Conservation (phyloP, 2,888 invertebrate genomes). For the Papilio elwesi region DNA sequence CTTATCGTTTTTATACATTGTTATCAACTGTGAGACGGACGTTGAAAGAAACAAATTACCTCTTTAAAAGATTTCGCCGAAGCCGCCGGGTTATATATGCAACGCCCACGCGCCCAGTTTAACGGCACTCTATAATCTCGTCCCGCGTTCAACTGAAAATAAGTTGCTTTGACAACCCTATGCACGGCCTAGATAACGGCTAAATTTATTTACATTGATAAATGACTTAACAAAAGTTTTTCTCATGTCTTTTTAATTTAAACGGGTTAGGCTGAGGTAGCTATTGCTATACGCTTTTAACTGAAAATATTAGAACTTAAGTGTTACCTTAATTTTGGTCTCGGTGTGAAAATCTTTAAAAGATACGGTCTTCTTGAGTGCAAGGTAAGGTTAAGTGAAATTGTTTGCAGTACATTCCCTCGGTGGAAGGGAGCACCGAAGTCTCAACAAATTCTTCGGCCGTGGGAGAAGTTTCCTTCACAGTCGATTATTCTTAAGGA, state of each 20-base stretch:
- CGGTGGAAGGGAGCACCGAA: too few relatives aligned
- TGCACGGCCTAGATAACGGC: constrained; percentile 43
- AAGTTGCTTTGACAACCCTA: constrained; percentile 63
- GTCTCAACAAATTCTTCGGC: too few relatives aligned
- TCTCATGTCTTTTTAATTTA: constrained; percentile 3
- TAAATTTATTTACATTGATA: constrained; percentile 54
- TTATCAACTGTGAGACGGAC: constrained; percentile 62
- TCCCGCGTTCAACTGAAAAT: constrained; percentile 74
- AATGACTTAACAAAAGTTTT: constrained; percentile 39
- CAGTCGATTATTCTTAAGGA: background rate
- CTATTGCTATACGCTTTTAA: constrained; percentile 4
- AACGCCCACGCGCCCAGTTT: constrained; percentile 74
- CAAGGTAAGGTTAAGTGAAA: background rate
- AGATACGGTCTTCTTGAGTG: background rate
- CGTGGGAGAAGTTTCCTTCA: background rate
- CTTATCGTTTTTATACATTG: constrained; percentile 55
- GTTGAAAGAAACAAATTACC: constrained; percentile 74
- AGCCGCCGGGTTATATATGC: constrained; percentile 64
- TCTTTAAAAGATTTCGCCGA: constrained; percentile 69
- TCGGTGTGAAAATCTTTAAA: constrained; percentile 1
- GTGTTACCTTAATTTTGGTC: background rate
- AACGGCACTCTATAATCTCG: constrained; percentile 73
- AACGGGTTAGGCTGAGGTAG: background rate
- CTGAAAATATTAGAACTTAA: background rate
- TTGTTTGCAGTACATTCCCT: background rate